Base-by-base conservation (phyloP, 2,888 invertebrate genomes). In the Aporophyla nigra region DNA sequence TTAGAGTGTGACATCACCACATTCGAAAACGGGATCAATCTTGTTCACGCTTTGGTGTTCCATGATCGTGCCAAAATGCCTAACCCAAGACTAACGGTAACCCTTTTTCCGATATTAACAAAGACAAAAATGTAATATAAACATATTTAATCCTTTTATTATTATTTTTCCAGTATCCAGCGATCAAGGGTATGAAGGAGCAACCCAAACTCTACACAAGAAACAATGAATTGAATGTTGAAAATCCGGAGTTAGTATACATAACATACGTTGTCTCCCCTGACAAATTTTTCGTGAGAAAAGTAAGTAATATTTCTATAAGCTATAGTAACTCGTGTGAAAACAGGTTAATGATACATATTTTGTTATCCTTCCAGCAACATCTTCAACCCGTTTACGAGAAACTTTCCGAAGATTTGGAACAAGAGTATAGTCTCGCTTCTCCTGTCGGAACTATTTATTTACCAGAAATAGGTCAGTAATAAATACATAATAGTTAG, bases 281-380 rank as follows among this genome's bases (percentile, higher is more conserved):
- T 0, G 96, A 97, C 86, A 95, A 97, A 78, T 98, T 98, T 90
- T 98, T 97, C 90, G 97, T 98, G 0, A 97, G 97, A 86, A 97
- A 97, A 94, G 98, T 98, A 94, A 75, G 65, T 27, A 54, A 58
- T 62, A 27, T 68, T 40, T 46, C 21, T 58, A 49, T 72, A 78
- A 62, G 43, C 14, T 49, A 49, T 63, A 40, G 21, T 58, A 19
- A 27, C 6, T 63, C 16, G 6, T 78, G 16, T 59, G 12, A 72
- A 72, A 33, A 66, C 27, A 51, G 16, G 5, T 49, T 65, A 24
- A 9, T 59, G 10, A 71, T 65, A 27, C 33, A 33, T 33, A 33
- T 33, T 40, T 14, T 56, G 46, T 53, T 56, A 70, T 43, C 54
- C n/a, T 92, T 93, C 72, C 84, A 94, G 94, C 87, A 82, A 65